Evolutionary conservation across 1,140 invertebrate genomes (phyloP).

Genomic region (Antheraea mylitta): DNA sequence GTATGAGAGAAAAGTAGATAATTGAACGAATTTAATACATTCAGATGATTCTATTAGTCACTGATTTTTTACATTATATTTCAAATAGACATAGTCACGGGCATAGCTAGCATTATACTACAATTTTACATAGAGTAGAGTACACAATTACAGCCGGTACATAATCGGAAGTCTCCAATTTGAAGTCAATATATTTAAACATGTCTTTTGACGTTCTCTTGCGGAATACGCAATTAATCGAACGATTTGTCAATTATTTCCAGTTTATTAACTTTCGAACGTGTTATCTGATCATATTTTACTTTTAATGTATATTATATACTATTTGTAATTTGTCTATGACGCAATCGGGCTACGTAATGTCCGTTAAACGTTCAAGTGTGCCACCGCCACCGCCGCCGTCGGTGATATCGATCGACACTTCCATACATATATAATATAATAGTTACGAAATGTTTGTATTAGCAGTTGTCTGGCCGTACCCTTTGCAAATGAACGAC

Average conservation of each 20-base stretch:
- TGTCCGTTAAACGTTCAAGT: constrained; percentile 35
- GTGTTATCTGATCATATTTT: constrained; percentile 29
- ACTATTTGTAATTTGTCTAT: constrained; percentile 33
- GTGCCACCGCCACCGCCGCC: constrained; percentile 26
- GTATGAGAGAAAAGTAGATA: no score
- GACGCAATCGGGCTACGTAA: constrained; percentile 52
- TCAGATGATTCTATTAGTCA: no score
- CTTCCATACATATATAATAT: constrained; percentile 33
- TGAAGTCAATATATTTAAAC: no score
- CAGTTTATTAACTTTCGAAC: constrained; percentile 30
- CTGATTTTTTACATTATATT: no score
- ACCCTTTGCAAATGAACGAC: constrained; percentile 38
- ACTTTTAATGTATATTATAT: constrained; percentile 13
- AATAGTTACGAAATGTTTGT: constrained; percentile 63
- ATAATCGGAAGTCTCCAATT: no score
- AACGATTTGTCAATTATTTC: constrained; percentile 22
- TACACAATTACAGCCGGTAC: no score
- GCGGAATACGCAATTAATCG: no score
- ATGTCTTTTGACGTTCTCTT: no score
- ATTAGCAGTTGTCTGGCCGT: constrained; percentile 35
- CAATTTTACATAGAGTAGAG: no score
- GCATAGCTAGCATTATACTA: no score
- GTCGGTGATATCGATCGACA: constrained; percentile 30
- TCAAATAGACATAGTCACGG: no score
- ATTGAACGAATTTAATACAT: no score